Conservation (phyloP, 1,140 invertebrate genomes). For the Neuroterus valhalla region DNA sequence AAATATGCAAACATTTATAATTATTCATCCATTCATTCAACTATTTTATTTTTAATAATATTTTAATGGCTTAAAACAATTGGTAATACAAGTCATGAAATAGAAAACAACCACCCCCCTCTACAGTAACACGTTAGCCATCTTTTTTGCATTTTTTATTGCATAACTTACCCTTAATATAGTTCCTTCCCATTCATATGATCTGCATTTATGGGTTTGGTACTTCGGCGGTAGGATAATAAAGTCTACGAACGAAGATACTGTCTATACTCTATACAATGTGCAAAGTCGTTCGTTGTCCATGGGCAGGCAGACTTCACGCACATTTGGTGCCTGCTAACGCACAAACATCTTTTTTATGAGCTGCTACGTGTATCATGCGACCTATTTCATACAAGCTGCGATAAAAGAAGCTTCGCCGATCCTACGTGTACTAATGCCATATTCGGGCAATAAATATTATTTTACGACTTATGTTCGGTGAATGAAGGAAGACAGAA, state of each 20-base stretch:
- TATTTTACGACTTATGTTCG: conserved; percentile 8
- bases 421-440: background rate
- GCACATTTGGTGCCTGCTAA: background rate
- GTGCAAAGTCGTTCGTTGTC: background rate
- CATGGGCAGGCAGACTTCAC: background rate
- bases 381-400: background rate
- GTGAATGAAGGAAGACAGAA: background rate
- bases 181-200: too few relatives aligned
- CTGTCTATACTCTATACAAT: background rate
- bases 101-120: too few relatives aligned
- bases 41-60: too few relatives aligned
- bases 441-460: background rate
- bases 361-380: background rate
- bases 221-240: too few relatives aligned
- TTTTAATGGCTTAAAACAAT: too few relatives aligned
- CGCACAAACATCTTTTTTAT: background rate
- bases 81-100: too few relatives aligned
- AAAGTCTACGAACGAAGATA: background rate
- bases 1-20: too few relatives aligned
- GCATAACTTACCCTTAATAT: too few relatives aligned
- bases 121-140: too few relatives aligned
- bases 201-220: too few relatives aligned
- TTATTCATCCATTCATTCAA: too few relatives aligned
- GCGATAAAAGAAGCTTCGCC: background rate
- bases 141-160: too few relatives aligned